A percentile compares a stretch with the other conserved stretches of the same genome.
Conservation (phyloP, 2,797 vertebrate genomes). For the Mus spretus region DNA sequence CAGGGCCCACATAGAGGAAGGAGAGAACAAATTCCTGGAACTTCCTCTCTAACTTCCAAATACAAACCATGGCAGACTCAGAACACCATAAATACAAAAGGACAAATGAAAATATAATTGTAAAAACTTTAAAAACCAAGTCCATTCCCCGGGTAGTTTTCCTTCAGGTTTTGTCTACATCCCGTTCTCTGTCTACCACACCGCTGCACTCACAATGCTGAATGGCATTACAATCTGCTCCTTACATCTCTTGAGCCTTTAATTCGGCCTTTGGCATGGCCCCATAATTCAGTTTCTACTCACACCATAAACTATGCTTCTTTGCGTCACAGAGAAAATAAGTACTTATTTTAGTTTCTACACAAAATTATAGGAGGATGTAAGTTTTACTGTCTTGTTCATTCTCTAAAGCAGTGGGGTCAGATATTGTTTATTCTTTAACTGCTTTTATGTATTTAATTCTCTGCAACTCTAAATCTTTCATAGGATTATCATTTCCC, state of each 20-base stretch:
- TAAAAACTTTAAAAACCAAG: background rate
- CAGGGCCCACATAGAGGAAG: background rate
- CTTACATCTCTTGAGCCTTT: background rate
- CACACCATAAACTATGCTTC: background rate
- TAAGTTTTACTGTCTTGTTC: background rate
- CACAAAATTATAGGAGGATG: background rate
- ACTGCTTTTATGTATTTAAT: background rate
- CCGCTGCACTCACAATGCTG: background rate
- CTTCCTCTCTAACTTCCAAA: background rate
- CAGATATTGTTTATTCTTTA: background rate
- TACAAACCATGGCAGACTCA: background rate
- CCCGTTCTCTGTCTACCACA: background rate
- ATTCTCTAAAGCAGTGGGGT: background rate
- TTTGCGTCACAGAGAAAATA: constrained; percentile 54
- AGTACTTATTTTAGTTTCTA: constrained; percentile 41
- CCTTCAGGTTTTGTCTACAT: background rate
- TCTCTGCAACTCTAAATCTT: constrained; percentile 30
- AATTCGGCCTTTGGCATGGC: background rate
- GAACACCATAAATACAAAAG: background rate
- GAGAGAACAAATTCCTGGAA: background rate
- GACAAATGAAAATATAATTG: background rate
- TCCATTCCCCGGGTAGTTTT: background rate
- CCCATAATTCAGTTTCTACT: background rate
- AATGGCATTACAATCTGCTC: background rate
- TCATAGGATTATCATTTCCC: background rate